Evolutionary conservation across 2,113 vertebrate genomes (phyloP).

Genomic region (Microcebus jonahi): DNA sequence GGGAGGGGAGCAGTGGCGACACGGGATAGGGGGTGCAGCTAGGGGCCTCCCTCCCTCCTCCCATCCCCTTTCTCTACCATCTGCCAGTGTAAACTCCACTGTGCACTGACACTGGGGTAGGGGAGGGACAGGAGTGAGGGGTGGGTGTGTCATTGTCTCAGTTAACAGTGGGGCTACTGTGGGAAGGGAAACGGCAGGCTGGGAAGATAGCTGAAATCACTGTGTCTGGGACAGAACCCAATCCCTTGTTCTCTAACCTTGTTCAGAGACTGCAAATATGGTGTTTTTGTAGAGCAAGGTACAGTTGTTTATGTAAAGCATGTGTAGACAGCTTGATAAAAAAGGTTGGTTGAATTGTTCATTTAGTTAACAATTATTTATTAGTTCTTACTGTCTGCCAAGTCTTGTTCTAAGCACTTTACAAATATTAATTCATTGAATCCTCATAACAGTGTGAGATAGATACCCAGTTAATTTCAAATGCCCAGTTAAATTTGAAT

Average conservation of each 20-base stretch:
- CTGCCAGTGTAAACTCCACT: background rate
- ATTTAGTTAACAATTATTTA: constrained; percentile 9
- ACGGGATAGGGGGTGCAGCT: background rate
- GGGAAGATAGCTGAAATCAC: background rate
- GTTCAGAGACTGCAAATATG: background rate
- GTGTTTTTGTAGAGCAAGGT: background rate
- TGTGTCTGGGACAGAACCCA: background rate
- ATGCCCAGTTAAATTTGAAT: background rate
- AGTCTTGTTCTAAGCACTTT: background rate
- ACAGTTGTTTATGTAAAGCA: background rate
- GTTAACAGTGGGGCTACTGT: background rate
- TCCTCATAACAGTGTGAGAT: background rate
- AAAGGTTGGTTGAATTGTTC: background rate
- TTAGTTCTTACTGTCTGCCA: constrained; percentile 1
- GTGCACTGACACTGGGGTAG: background rate
- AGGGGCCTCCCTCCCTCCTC: too few species aligned
- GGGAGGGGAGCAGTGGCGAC: background rate
- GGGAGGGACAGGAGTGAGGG: background rate
- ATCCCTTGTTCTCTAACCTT: background rate
- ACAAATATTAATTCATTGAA: background rate
- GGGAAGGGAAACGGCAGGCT: background rate
- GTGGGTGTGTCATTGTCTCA: background rate
- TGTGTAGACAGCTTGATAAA: background rate
- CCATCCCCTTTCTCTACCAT: background rate
- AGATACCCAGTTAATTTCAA: background rate